Conservation (phyloP, 2,797 vertebrate species). For the Microcaecilia unicolor region DNA sequence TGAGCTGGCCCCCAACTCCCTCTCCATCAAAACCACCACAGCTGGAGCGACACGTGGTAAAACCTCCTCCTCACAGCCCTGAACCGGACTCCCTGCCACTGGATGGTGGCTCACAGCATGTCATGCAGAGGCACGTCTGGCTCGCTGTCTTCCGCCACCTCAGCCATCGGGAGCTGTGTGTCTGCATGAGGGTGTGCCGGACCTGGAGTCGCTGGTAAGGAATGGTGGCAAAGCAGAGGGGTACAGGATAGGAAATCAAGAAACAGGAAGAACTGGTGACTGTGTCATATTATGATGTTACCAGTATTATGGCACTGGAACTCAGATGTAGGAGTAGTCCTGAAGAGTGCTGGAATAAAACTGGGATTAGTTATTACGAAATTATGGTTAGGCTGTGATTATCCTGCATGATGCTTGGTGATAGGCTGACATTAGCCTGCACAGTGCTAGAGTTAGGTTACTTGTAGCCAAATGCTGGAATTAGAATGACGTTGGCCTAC, state of each 20-base stretch:
- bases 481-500: too few relatives aligned
- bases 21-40: conserved; percentile 74
- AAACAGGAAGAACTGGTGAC: not conserved
- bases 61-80: conserved; percentile 77
- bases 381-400: too few relatives aligned
- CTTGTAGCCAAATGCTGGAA: too few relatives aligned
- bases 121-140: conserved; percentile 76
- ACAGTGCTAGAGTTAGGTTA: too few relatives aligned
- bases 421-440: too few relatives aligned
- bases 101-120: conserved; percentile 72
- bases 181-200: conserved; percentile 88
- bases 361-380: too few relatives aligned
- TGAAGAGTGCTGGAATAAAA: too few relatives aligned
- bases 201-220: conserved; percentile 89
- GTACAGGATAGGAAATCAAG: not conserved
- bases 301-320: too few relatives aligned
- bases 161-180: conserved; percentile 73
- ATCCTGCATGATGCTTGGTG: too few relatives aligned
- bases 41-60: conserved; percentile 81
- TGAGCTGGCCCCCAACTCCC: conserved; percentile 71
- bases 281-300: too few relatives aligned
- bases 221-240: not conserved
- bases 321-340: too few relatives aligned
- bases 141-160: conserved; percentile 78
- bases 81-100: conserved; percentile 80